These are phyloP conservation scores for Phrynocephalus forsythii DNA, from an alignment of 2,797 vertebrate species.

Conservation along the genomic window DNA sequence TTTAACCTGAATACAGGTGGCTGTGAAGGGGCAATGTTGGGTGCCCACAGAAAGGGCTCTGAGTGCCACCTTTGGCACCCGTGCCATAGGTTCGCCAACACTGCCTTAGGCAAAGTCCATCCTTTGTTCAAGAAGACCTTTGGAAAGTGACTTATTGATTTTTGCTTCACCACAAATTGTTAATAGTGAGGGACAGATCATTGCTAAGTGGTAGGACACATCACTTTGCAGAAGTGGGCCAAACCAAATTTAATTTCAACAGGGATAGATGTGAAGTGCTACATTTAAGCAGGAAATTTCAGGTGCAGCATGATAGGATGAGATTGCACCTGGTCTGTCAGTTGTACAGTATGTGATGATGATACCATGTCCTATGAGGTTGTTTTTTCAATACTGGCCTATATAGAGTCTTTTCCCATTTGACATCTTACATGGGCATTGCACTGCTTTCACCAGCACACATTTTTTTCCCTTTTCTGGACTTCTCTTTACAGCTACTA, in stretches of 20 bases:
- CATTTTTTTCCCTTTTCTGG: conserved; percentile 6
- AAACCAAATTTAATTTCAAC: too few relatives aligned
- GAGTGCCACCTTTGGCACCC: too few relatives aligned
- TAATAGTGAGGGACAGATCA: not conserved
- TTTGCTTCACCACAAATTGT: not conserved
- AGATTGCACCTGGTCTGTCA: too few relatives aligned
- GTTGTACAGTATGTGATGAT: not conserved
- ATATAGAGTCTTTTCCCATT: not conserved
- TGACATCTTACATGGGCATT: not conserved
- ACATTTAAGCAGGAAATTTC: too few relatives aligned
- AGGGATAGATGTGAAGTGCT: too few relatives aligned
- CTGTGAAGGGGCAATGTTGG: too few relatives aligned
- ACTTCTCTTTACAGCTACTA: not conserved
- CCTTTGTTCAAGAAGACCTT: not conserved
- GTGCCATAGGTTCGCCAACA: too few relatives aligned
- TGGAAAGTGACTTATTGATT: not conserved
- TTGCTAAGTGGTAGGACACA: not conserved
- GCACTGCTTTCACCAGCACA: not conserved
- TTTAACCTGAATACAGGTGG: too few relatives aligned
- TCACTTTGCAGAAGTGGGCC: not conserved
- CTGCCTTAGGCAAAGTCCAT: not conserved
- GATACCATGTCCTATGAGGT: too few relatives aligned
- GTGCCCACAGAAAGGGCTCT: too few relatives aligned
- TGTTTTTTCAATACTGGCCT: not conserved
- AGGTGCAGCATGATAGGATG: too few relatives aligned